Evolutionary conservation across 1,140 invertebrate genomes (phyloP).

Genomic region (Zaprionus davidi): DNA sequence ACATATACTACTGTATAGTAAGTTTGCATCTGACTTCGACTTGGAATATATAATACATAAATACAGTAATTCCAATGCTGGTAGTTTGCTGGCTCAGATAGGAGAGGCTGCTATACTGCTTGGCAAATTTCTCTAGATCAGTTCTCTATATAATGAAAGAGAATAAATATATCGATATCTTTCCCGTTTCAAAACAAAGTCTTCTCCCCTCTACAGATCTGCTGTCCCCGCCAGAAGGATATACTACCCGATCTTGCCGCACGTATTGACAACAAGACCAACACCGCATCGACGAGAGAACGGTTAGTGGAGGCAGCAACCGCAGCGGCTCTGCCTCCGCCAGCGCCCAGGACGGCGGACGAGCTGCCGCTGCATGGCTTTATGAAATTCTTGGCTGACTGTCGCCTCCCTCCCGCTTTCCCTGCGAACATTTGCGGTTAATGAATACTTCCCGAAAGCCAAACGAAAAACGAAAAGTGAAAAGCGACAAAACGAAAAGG

Average conservation of each 20-base stretch:
- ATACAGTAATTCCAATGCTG: no score
- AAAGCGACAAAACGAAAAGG: constrained; percentile 1
- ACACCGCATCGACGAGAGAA: background rate
- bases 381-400: constrained; percentile 40
- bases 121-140: no score
- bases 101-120: no score
- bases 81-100: no score
- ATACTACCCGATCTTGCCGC: constrained; percentile 30
- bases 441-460: constrained; percentile 47
- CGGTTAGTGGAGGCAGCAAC: no score
- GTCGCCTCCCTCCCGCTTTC: background rate
- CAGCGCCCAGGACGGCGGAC: constrained; percentile 25
- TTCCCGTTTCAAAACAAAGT: background rate
- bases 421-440: constrained; percentile 34
- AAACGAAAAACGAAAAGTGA: constrained; percentile 13
- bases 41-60: no score
- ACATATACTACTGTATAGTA: no score
- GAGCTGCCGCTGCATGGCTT: constrained; percentile 45
- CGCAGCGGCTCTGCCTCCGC: background rate
- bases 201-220: constrained; percentile 30
- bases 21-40: no score
- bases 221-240: constrained; percentile 56
- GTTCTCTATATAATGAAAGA: no score
- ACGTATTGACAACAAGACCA: constrained; percentile 29
- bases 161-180: background rate